A percentile compares a stretch with the other conserved stretches of the same genome.
Evolutionary conservation across 2,797 vertebrate genomes (phyloP).

Genomic region (Danio jaintianensis): DNA sequence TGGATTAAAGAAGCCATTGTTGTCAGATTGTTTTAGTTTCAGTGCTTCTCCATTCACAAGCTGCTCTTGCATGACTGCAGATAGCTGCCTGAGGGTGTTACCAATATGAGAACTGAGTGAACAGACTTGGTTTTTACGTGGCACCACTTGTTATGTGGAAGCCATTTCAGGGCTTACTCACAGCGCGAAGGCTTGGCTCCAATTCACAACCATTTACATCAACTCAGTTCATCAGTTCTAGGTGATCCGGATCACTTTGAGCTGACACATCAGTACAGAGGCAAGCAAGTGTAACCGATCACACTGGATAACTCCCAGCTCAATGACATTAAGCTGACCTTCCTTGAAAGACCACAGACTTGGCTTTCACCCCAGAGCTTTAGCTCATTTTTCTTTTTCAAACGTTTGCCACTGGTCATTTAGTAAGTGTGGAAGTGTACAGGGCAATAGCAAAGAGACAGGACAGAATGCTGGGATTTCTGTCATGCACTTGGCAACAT

Average conservation of each 20-base stretch:
- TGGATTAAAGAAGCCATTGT: no score
- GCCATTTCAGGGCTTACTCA: not conserved
- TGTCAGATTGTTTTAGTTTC: not conserved
- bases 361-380: constrained; percentile 41
- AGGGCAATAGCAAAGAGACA: constrained; percentile 42
- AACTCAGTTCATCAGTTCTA: constrained; percentile 27
- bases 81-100: not conserved
- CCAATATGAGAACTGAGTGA: not conserved
- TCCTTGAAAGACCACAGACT: constrained; percentile 63
- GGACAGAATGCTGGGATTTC: constrained; percentile 34
- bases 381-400: constrained; percentile 54
- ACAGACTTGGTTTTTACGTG: not conserved
- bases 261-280: constrained; percentile 43
- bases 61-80: not conserved
- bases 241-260: constrained; percentile 30
- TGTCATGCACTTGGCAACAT: constrained; percentile 48
- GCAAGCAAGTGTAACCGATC: constrained; percentile 33
- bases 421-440: constrained; percentile 53
- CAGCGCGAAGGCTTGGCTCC: not conserved
- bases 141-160: constrained; percentile 1
- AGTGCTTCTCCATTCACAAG: not conserved
- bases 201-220: constrained; percentile 20
- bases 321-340: constrained; percentile 69
- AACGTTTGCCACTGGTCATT: constrained; percentile 57
- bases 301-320: constrained; percentile 54